Evolutionary conservation across 2,113 vertebrate species (phyloP).

Genomic region (Pagrus major): DNA sequence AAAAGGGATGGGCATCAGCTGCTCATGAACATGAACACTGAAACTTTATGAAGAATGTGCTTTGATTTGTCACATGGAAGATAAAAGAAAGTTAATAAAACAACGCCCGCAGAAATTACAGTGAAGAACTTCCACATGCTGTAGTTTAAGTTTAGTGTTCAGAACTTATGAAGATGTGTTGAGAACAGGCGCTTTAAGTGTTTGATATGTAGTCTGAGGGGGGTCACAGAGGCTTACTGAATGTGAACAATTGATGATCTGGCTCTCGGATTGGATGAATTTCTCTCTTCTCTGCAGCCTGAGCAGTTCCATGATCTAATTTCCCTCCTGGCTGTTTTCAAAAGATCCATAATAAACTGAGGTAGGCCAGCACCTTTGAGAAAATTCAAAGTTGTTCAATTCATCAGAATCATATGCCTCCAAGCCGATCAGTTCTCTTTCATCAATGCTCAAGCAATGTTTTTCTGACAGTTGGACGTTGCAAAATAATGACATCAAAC

Average conservation of each 20-base stretch:
- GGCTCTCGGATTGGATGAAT: not conserved
- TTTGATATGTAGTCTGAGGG: no score
- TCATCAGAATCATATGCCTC: no score
- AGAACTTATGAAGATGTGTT: not conserved
- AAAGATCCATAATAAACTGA: not conserved
- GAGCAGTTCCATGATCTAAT: not conserved
- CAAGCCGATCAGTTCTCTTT: no score
- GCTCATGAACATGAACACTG: not conserved
- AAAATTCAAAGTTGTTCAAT: no score
- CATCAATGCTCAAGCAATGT: no score
- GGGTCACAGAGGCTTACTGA: not conserved
- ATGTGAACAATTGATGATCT: not conserved
- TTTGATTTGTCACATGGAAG: constrained; percentile 37
- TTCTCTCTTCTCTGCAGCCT: not conserved
- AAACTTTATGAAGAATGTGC: not conserved
- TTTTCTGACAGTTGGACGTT: no score
- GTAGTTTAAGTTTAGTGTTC: not conserved
- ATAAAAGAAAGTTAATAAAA: not conserved
- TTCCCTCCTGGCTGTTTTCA: not conserved
- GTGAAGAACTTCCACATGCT: not conserved
- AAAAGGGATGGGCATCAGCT: constrained; percentile 5
- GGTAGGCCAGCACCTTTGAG: no score
- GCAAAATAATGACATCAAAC: no score
- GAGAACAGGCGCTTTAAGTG: not conserved
- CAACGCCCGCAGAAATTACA: not conserved